These are phyloP conservation scores for Callyntrura guangdongensis DNA, from an alignment of 2,888 invertebrate species.

Conservation along the genomic window DNA sequence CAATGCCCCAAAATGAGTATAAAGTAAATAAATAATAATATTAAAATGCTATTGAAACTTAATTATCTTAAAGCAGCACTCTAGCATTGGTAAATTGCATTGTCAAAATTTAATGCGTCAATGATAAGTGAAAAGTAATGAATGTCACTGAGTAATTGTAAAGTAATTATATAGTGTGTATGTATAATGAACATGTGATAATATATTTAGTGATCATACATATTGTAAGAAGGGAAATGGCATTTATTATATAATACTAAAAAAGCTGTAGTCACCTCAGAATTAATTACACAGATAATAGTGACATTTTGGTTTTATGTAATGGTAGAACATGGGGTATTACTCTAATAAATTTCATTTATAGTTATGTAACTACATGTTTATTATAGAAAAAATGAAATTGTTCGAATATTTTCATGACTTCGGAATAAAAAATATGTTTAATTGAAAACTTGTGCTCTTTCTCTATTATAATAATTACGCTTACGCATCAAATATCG, in stretches of 20 bases:
- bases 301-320: background rate
- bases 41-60: too few relatives aligned
- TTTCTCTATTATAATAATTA: background rate
- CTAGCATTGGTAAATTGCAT: background rate
- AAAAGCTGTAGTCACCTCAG: background rate
- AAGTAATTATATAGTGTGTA: background rate
- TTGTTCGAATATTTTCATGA: slow-evolving; percentile 44
- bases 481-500: slow-evolving; percentile 3
- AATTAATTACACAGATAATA: background rate
- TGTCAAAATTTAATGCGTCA: background rate
- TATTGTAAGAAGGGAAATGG: background rate
- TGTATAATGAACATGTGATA: slow-evolving; percentile 26
- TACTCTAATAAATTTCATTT: background rate
- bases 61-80: background rate
- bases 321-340: slow-evolving; percentile 17
- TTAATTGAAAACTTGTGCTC: background rate
- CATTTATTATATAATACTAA: background rate
- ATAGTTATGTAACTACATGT: background rate
- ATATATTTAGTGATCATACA: slow-evolving; percentile 2
- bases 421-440: slow-evolving; percentile 13
- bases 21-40: too few relatives aligned
- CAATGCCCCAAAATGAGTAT: too few relatives aligned
- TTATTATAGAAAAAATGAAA: slow-evolving; percentile 32
- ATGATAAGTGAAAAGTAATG: background rate
- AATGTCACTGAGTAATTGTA: slow-evolving; percentile 5